Evolutionary conservation across 1,140 invertebrate genomes (phyloP), one percentile per base, ranked within the genome.

Genomic region (Berghia stephanieae): DNA sequence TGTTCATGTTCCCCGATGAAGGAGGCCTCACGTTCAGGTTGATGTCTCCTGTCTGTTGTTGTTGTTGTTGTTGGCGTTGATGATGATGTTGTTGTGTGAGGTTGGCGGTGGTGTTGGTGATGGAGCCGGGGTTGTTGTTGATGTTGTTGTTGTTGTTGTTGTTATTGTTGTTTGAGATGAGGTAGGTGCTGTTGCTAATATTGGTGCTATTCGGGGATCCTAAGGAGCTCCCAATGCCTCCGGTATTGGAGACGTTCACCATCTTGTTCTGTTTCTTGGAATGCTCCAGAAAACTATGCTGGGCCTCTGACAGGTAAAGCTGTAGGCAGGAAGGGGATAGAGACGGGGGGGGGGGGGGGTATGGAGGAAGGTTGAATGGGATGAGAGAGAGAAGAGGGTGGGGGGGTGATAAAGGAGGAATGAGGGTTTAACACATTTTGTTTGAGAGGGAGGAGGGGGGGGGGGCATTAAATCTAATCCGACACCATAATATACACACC

Each of bases 281-380:
- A 44, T 87, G 86, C 67, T 87, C 86, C n/a, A 80, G 75, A 75
- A 87, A 86, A 63, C 85, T 86, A 44, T 81, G 82, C 79, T 86
- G 84, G 4, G 85, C 86, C 10, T 82, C 86, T 24, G 81, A 80
- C 10, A 86, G 71, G 60, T 86, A 87, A 1, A 83, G 84, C 79
- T 76, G 74, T 13, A 24, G 13, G 46, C 42, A 8, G 44, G 10
- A 68, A 4, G 36, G 36, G 27, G 10, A 13, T n/a, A 49, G 46
- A 10, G n/a, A n/a, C n/a, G n/a, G n/a, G n/a, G n/a, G n/a, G n/a
- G n/a, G n/a, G n/a, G n/a, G n/a, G n/a, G n/a, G n/a, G n/a, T n/a
- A n/a, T n/a, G n/a, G n/a, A n/a, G n/a, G n/a, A n/a, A n/a, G n/a
- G n/a, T n/a, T n/a, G n/a, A n/a, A n/a, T n/a, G n/a, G n/a, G n/a